phyloP scores from a whole-genome alignment of 2,888 invertebrate genomes.

The Noctua pronuba region DNA sequence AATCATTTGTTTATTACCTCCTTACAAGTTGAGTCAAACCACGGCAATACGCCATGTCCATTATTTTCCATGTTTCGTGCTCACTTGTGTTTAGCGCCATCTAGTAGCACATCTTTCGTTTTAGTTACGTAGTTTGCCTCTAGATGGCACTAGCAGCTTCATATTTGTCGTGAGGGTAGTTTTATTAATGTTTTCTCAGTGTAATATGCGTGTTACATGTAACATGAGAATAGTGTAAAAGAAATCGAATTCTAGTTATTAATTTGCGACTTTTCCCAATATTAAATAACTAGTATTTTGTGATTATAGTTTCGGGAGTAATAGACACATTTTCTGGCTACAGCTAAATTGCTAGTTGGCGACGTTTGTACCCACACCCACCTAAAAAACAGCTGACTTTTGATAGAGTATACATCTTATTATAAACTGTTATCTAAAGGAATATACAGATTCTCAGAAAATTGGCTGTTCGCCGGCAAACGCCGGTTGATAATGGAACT shows the following conservation, averaged over 20 bases:
- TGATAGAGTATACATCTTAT: constrained; percentile 10
- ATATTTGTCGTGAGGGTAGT: constrained; percentile 37
- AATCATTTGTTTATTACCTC: constrained; percentile 48
- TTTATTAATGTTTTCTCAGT: not conserved
- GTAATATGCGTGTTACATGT: not conserved
- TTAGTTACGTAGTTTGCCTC: not conserved
- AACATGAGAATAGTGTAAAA: not conserved
- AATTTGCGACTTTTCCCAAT: not conserved
- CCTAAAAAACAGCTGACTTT: constrained; percentile 41
- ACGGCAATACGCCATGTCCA: not conserved
- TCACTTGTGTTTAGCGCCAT: constrained; percentile 33
- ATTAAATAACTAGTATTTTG: not conserved
- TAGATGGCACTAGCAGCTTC: constrained; percentile 63
- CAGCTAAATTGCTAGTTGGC: constrained; percentile 5
- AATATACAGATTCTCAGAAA: not conserved
- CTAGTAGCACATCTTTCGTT: constrained; percentile 9
- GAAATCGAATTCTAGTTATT: not conserved
- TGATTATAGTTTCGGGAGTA: not conserved
- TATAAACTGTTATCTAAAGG: constrained; percentile 9
- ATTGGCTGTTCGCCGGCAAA: constrained; percentile 10
- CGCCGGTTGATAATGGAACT: constrained; percentile 1
- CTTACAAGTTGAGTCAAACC: constrained; percentile 35
- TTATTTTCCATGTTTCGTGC: not conserved
- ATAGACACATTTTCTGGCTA: not conserved
- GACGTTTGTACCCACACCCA: constrained; percentile 29